Conservation (phyloP, 2,113 vertebrate genomes). For the Guaruba guarouba region DNA sequence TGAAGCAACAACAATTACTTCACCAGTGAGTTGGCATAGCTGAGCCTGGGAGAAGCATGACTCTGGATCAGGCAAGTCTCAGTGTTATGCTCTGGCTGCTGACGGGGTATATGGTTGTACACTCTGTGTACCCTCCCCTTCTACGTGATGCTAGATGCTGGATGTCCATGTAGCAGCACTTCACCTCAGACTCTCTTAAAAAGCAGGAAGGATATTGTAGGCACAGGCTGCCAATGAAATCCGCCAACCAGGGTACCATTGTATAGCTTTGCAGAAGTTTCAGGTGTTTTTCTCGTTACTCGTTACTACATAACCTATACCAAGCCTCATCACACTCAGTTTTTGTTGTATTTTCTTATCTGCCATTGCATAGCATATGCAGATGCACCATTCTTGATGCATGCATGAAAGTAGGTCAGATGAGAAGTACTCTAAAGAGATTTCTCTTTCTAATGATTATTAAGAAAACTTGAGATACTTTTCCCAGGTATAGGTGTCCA, state of each 20-base stretch:
- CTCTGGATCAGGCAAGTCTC: background rate
- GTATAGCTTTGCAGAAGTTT: background rate
- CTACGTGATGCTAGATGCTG: background rate
- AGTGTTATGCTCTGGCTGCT: background rate
- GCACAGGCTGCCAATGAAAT: background rate
- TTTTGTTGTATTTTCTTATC: background rate
- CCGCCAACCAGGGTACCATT: background rate
- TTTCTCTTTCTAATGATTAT: background rate
- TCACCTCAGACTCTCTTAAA: background rate
- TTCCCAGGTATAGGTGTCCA: background rate
- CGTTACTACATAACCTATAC: background rate
- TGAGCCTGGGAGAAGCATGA: background rate
- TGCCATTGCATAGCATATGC: background rate
- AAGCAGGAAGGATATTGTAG: accelerated
- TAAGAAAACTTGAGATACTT: background rate
- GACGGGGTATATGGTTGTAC: background rate
- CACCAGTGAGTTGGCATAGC: background rate
- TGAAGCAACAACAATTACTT: background rate
- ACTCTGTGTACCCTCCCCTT: background rate
- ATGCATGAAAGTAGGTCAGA: background rate
- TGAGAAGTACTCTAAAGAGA: background rate
- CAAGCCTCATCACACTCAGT: background rate
- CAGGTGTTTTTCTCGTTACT: background rate
- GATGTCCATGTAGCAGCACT: accelerated
- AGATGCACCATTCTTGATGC: background rate